Evolutionary conservation across 2,888 invertebrate species (phyloP).

Genomic region (Cantharis flavilabris): DNA sequence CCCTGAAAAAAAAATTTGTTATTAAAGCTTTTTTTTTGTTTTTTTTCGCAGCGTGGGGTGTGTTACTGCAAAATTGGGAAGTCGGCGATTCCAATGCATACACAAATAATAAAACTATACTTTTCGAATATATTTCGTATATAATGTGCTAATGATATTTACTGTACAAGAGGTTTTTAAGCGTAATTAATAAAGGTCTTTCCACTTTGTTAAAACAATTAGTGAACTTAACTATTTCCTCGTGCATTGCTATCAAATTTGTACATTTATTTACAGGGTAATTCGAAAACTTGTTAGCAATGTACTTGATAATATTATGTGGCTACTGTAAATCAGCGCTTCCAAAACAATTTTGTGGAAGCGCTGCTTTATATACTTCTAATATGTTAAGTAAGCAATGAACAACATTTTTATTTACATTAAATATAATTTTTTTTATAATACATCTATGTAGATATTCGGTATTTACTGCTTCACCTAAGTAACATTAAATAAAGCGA

Average conservation of each 20-base stretch:
- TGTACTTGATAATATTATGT: background rate
- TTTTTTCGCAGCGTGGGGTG: no score
- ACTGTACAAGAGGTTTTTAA: constrained; percentile 47
- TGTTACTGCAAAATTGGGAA: no score
- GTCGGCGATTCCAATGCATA: no score
- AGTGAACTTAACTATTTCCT: constrained; percentile 17
- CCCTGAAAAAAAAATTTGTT: no score
- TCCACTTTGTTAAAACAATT: constrained; percentile 41
- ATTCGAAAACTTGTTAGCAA: background rate
- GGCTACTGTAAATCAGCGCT: background rate
- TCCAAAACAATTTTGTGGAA: background rate
- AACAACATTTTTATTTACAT: constrained; percentile 28
- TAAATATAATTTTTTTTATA: background rate
- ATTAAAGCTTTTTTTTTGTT: no score
- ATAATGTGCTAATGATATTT: constrained; percentile 49
- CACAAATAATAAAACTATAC: constrained; percentile 15
- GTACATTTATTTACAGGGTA: background rate
- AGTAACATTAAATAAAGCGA: constrained; percentile 51
- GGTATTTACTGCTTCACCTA: background rate
- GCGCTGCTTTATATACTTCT: constrained; percentile 1
- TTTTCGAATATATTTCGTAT: constrained; percentile 47
- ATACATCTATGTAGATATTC: constrained; percentile 7
- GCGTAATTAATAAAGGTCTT: constrained; percentile 46
- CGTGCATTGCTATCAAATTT: constrained; percentile 12
- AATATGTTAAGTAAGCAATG: constrained; percentile 18